These are phyloP conservation scores for Neoitamus cyanurus DNA, from an alignment of 2,888 invertebrate species.

Conservation along the genomic window DNA sequence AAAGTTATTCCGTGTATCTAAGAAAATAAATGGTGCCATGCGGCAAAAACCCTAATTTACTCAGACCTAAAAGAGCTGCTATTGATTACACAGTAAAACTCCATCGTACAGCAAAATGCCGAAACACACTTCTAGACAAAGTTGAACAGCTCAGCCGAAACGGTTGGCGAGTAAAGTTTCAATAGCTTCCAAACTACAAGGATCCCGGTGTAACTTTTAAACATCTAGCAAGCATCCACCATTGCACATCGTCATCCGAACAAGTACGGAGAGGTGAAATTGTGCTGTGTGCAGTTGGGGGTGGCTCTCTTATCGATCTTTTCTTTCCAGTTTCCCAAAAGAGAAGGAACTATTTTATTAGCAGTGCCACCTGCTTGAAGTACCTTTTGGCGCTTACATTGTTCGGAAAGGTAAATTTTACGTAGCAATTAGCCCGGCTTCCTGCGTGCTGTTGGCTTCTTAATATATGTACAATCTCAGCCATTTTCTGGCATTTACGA, in stretches of 20 bases:
- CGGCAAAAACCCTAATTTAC: not conserved
- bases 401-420: not conserved
- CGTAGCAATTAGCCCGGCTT: not conserved
- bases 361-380: not conserved
- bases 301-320: not conserved
- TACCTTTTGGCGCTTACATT: not conserved
- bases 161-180: not conserved
- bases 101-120: not conserved
- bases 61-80: not conserved
- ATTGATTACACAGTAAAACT: not conserved
- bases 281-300: not conserved
- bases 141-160: not conserved
- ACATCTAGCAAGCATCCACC: not conserved
- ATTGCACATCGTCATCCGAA: not conserved
- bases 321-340: not conserved
- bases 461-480: not conserved
- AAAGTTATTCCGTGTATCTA: not conserved
- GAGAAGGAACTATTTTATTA: not conserved
- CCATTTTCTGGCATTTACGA: not conserved
- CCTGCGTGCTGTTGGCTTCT: not conserved
- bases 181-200: not conserved
- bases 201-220: not conserved
- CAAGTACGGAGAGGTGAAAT: not conserved
- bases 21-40: not conserved
- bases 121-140: not conserved